Conservation (phyloP, 2,888 invertebrate genomes). For the Liposcelis brunnea region DNA sequence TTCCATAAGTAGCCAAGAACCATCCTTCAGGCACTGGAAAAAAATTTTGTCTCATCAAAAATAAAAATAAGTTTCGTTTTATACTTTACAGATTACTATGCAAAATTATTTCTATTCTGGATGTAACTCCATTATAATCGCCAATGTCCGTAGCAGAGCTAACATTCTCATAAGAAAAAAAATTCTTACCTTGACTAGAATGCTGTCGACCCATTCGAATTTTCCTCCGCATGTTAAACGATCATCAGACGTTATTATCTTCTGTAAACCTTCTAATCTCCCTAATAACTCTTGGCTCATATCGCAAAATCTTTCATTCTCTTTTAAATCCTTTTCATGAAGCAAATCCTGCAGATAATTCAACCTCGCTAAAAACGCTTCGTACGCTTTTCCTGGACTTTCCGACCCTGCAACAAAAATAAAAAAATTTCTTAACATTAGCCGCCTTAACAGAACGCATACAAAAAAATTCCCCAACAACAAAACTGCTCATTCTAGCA, state of each 20-base stretch:
- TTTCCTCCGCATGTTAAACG: slow-evolving; percentile 68
- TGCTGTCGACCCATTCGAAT: slow-evolving; percentile 85
- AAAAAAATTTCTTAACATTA: neutral
- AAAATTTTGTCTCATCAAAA: no score
- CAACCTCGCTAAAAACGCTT: slow-evolving; percentile 24
- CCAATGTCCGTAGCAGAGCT: no score
- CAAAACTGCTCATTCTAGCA: no score
- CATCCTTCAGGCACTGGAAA: slow-evolving; percentile 52
- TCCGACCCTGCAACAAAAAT: slow-evolving; percentile 17
- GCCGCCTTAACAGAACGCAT: no score
- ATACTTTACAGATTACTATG: slow-evolving; percentile 8
- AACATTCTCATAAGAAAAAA: no score
- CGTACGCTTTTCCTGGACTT: slow-evolving; percentile 26
- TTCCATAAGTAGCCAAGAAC: slow-evolving; percentile 71
- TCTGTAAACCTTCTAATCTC: neutral
- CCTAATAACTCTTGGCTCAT: no score
- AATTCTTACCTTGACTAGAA: slow-evolving; percentile 61
- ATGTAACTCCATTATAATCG: no score
- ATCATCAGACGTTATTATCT: slow-evolving; percentile 33
- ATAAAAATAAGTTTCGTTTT: slow-evolving; percentile 6
- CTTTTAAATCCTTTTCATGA: slow-evolving; percentile 23
- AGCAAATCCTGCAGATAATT: slow-evolving; percentile 16
- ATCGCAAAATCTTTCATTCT: slow-evolving; percentile 26
- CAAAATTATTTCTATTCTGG: no score
- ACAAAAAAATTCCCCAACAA: no score